Evolutionary conservation across 2,888 invertebrate species (phyloP).

Genomic region (Hydriomena furcata): DNA sequence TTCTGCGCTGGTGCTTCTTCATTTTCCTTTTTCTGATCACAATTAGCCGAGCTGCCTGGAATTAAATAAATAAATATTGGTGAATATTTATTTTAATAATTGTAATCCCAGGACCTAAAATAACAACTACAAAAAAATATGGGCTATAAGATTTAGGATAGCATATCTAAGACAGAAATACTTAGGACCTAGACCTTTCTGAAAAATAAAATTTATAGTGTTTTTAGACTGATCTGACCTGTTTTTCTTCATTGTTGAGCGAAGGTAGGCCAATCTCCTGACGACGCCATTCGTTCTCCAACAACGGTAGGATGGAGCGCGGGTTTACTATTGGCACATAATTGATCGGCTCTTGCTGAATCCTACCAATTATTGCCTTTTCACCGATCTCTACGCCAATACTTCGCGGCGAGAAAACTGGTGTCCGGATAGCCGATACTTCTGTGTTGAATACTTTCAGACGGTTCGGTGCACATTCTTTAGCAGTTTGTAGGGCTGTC

Average conservation of each 20-base stretch:
- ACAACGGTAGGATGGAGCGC: conserved; percentile 67
- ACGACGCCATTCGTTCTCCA: conserved; percentile 67
- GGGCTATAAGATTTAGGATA: no score
- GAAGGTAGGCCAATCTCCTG: conserved; percentile 79
- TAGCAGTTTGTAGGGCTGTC: conserved; percentile 56
- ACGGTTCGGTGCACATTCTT: conserved; percentile 54
- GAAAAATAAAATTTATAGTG: no score
- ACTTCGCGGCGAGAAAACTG: conserved; percentile 58
- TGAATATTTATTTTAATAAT: no score
- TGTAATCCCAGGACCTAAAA: no score
- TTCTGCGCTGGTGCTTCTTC: conserved; percentile 93
- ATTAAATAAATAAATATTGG: no score
- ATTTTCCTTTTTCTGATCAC: conserved; percentile 92
- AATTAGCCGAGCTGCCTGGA: conserved; percentile 87
- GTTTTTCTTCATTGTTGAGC: conserved; percentile 81
- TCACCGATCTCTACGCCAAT: conserved; percentile 64
- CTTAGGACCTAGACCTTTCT: no score
- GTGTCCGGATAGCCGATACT: conserved; percentile 27
- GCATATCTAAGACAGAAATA: no score
- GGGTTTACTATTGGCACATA: conserved; percentile 74
- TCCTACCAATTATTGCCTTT: conserved; percentile 43
- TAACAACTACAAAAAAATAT: no score
- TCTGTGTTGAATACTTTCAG: conserved; percentile 40
- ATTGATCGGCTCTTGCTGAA: conserved; percentile 63
- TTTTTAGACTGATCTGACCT: no score